A percentile compares a stretch with the other conserved stretches of the same genome.
phyloP scores from a whole-genome alignment of 2,797 vertebrate genomes.

The Bufotes viridis region DNA sequence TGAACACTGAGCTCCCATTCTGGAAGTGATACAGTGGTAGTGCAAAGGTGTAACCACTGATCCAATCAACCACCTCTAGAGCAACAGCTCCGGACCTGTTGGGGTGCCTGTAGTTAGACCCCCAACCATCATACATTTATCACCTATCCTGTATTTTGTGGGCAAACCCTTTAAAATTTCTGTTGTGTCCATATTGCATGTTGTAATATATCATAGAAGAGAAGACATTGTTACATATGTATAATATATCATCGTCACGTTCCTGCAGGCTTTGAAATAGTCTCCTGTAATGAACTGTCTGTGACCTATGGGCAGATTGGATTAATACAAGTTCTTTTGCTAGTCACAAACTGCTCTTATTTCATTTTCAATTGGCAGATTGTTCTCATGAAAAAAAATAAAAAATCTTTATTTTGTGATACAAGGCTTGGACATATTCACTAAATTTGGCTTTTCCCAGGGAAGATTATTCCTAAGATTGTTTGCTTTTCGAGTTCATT shows the following conservation, averaged over 20 bases:
- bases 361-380: slow-evolving; percentile 39
- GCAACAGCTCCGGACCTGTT: too few relatives aligned
- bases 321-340: slow-evolving; percentile 22
- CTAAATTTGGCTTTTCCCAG: background rate
- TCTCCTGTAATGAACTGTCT: slow-evolving; percentile 31
- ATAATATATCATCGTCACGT: background rate
- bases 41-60: too few relatives aligned
- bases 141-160: too few relatives aligned
- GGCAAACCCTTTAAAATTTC: background rate
- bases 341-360: slow-evolving; percentile 42
- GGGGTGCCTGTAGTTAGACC: too few relatives aligned
- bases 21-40: too few relatives aligned
- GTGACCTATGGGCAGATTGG: slow-evolving; percentile 27
- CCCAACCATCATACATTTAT: too few relatives aligned
- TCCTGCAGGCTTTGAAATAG: background rate
- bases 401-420: background rate
- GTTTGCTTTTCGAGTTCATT: background rate
- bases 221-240: background rate
- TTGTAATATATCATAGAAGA: background rate
- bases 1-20: too few relatives aligned
- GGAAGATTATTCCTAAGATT: slow-evolving; percentile 6
- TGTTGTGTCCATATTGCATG: background rate
- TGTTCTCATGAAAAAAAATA: slow-evolving; percentile 24
- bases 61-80: too few relatives aligned
- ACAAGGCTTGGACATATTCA: slow-evolving; percentile 5